Evolutionary conservation across 2,797 vertebrate genomes (phyloP), one percentile per base, ranked within the genome.

Genomic region (Malurus leucopterus): DNA sequence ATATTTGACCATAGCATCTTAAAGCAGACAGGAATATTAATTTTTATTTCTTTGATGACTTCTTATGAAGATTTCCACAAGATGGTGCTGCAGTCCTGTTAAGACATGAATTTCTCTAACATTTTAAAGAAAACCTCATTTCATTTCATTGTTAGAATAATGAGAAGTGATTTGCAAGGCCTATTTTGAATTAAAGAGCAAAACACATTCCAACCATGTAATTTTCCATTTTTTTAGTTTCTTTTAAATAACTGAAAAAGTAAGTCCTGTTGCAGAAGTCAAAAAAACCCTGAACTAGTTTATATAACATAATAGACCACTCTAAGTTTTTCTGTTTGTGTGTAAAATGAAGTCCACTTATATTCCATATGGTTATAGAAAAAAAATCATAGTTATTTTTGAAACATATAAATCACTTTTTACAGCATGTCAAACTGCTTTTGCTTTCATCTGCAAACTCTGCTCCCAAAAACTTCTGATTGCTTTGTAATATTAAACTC

Each of bases 11-110:
- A 43, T 17, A 75, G 13, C 3, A 0, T 19, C 65, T 71, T 64
- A 71, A 53, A 79, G 30, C 30, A 72, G 2, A n/a, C 7, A 55
- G 20, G 27, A 93, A 75, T 26, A 57, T 0, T 36, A 21, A 55
- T 55, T 49, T 82, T 65, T 41, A n/a, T n/a, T 71, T 57, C 51
- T 85, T 54, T 9, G 26, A 32, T 47, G 83, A 41, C 11, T 73
- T 40, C n/a, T 30, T n/a, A 18, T 15, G 40, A 81, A 62, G 13
- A 53, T 13, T 55, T 54, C 95, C 96, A 97, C 96, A 95, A 96
- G 96, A 79, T 96, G 96, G 97, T 70, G 94, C 96, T 96, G 61
- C 47, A 93, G 84, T 53, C 46, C 88, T 59, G 71, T 6, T 68
- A 51, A 44, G 41, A 64, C 9, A 34, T 1, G 2, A 65, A 46